A percentile compares a stretch with the other conserved stretches of the same genome.
Evolutionary conservation across 2,888 invertebrate genomes (phyloP).

Genomic region (Barypeithes pellucidus): DNA sequence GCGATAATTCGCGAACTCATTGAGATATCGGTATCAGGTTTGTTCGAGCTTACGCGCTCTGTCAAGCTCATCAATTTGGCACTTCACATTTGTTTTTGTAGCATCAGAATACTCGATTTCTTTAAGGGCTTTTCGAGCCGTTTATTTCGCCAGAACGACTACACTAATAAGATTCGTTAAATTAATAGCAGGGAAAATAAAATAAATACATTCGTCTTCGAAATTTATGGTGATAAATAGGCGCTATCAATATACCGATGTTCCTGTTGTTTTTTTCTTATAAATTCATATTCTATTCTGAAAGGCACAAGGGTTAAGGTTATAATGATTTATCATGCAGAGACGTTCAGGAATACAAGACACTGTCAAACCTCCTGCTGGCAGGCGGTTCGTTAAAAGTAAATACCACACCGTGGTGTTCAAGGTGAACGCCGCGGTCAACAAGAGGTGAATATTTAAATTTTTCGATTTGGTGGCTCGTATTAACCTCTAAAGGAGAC

Average conservation of each 20-base stretch:
- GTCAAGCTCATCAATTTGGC: too few species aligned
- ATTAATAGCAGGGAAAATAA: too few species aligned
- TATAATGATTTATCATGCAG: conserved; percentile 39
- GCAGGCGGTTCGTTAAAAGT: conserved; percentile 37
- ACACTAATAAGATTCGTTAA: too few species aligned
- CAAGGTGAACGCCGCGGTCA: conserved; percentile 22
- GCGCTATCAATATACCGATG: background rate
- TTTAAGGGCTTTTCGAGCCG: too few species aligned
- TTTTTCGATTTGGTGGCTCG: conserved; percentile 22
- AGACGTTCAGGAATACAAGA: conserved; percentile 30
- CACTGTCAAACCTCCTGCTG: conserved; percentile 36
- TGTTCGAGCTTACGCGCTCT: too few species aligned
- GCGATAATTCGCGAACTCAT: too few species aligned
- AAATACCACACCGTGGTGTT: conserved; percentile 27
- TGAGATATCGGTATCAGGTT: too few species aligned
- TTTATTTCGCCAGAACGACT: too few species aligned
- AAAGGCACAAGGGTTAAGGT: conserved; percentile 32
- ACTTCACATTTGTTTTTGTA: too few species aligned
- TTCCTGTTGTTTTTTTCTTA: background rate
- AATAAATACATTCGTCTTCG: too few species aligned
- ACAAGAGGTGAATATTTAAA: conserved; percentile 37
- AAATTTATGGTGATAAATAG: conserved; percentile 5
- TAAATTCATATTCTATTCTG: conserved; percentile 7
- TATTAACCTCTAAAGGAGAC: conserved; percentile 1
- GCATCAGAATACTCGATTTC: too few species aligned